These are phyloP conservation scores for Hormiphora californensis DNA, from an alignment of 37 sponge, comb jelly and placozoan genomes.

Conservation along the genomic window DNA sequence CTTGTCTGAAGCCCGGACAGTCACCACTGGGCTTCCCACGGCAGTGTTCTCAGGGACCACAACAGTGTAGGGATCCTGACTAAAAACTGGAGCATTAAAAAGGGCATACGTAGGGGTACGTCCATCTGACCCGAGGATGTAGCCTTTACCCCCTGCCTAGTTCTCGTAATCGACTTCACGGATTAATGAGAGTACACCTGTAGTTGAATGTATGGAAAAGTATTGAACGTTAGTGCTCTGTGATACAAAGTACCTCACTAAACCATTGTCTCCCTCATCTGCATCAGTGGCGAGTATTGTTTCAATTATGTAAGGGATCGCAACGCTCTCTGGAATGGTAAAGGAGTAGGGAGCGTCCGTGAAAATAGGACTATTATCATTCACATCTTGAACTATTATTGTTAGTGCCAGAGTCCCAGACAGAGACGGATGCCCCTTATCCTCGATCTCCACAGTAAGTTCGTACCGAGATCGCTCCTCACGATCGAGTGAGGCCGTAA, in stretches of 20 bases:
- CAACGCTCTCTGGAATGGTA: background rate
- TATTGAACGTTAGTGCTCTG: too few relatives aligned
- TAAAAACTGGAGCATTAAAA: slow-evolving; percentile 3
- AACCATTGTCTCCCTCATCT: slow-evolving; percentile 12
- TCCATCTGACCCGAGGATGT: too few relatives aligned
- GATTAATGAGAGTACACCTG: slow-evolving; percentile 3
- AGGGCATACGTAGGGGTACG: too few relatives aligned
- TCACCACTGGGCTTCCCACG: background rate
- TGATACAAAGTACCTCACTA: background rate
- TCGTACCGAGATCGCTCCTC: background rate
- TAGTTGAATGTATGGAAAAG: background rate
- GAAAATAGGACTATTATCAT: slow-evolving; percentile 23
- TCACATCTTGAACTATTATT: slow-evolving; percentile 42
- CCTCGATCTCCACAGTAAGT: background rate
- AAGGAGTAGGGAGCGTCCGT: background rate
- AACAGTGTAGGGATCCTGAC: background rate
- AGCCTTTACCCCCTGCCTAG: too few relatives aligned
- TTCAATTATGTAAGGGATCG: background rate
- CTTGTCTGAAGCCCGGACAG: slow-evolving; percentile 1
- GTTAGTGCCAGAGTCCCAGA: background rate
- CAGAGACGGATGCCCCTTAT: slow-evolving; percentile 5
- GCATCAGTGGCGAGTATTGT: background rate
- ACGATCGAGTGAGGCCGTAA: slow-evolving; percentile 8
- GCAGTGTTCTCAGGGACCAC: background rate
- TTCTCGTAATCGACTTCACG: background rate